Conservation (phyloP, 1,140 invertebrate species). For the Philotrypesis tridentata region DNA sequence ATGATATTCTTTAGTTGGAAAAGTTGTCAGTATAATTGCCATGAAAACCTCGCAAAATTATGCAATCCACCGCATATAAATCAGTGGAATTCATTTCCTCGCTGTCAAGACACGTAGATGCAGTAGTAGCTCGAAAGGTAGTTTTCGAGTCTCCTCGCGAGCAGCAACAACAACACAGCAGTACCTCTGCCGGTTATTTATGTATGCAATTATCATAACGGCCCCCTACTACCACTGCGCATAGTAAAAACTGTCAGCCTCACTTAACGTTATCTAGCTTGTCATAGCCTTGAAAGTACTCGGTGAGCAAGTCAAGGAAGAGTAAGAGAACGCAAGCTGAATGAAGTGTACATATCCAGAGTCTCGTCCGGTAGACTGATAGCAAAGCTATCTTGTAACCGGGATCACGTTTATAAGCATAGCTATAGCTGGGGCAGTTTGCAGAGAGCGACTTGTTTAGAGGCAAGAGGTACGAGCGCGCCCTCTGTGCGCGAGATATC, state of each 20-base stretch:
- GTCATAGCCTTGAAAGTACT: neutral
- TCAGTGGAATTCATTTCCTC: conserved; percentile 23
- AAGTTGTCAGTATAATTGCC: neutral
- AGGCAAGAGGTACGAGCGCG: neutral
- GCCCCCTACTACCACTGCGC: neutral
- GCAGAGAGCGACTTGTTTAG: neutral
- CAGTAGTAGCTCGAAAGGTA: neutral
- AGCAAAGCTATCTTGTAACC: neutral
- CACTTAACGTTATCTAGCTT: neutral
- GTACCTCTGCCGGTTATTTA: neutral
- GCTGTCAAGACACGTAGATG: conserved; percentile 5
- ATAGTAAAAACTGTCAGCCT: neutral
- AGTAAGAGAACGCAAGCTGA: neutral
- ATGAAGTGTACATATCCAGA: neutral
- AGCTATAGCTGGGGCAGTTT: neutral
- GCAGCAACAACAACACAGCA: neutral
- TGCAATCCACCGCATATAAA: conserved; percentile 2
- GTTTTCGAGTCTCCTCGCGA: neutral
- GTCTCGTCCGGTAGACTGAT: neutral
- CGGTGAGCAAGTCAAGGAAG: no score
- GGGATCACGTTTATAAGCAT: neutral
- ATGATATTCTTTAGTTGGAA: neutral
- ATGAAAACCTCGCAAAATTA: neutral
- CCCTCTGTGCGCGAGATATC: neutral
- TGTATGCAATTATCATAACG: neutral